Evolutionary conservation across 2,888 invertebrate species (phyloP).

Genomic region (Megalurothrips usitatus): DNA sequence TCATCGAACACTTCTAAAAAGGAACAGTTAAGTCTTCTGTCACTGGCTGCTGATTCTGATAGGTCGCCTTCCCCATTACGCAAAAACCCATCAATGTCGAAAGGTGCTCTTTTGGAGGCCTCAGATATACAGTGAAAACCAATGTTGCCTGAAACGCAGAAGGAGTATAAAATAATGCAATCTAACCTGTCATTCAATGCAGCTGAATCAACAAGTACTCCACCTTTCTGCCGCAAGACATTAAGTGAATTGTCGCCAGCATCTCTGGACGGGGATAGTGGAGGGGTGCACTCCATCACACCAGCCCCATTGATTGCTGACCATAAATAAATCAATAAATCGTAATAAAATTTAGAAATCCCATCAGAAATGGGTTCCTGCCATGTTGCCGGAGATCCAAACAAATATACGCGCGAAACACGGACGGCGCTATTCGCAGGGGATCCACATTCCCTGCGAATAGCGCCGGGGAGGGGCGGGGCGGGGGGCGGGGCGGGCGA

Average conservation of each 20-base stretch:
- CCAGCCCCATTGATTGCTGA: no score
- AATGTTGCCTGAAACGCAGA: not conserved
- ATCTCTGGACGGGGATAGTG: not conserved
- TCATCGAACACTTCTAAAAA: not conserved
- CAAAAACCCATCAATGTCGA: not conserved
- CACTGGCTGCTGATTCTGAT: not conserved
- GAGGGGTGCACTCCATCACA: not conserved
- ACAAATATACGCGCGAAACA: no score
- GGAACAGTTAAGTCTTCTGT: not conserved
- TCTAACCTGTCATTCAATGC: not conserved
- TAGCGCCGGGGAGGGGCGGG: no score
- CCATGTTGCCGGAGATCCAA: no score
- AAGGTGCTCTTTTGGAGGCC: not conserved
- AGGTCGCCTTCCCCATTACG: not conserved
- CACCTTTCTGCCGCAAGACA: not conserved
- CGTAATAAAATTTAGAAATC: no score
- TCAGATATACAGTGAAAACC: not conserved
- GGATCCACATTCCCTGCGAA: no score
- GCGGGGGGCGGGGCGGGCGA: no score
- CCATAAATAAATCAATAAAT: no score
- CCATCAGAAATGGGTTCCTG: no score
- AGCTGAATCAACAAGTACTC: not conserved
- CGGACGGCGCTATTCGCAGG: no score
- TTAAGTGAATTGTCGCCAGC: not conserved
- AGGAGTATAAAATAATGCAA: no score